Evolutionary conservation across 1,140 invertebrate species (phyloP).

Genomic region (Ostrea edulis): DNA sequence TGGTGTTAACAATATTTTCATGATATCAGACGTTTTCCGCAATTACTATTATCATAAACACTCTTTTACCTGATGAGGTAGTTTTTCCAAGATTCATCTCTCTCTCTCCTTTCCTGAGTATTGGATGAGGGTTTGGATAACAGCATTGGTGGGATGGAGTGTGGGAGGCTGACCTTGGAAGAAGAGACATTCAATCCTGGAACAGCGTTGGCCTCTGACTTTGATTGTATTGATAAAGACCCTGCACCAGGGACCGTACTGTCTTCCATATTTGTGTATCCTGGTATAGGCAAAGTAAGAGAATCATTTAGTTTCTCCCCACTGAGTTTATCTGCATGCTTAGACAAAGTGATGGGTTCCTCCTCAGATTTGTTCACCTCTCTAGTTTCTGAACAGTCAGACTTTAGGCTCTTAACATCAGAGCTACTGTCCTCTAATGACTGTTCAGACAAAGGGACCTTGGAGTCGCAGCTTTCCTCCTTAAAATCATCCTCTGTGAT

Average conservation of each 20-base stretch:
- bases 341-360: neutral
- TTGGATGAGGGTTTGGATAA: conserved; percentile 26
- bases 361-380: conserved; percentile 17
- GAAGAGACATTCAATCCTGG: conserved; percentile 14
- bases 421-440: conserved; percentile 50
- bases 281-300: conserved; percentile 67
- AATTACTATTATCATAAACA: too few species aligned
- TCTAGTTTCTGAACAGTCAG: conserved; percentile 26
- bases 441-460: conserved; percentile 34
- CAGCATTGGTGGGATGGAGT: conserved; percentile 38
- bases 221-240: neutral
- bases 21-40: too few species aligned
- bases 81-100: conserved; percentile 84
- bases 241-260: neutral
- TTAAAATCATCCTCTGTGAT: conserved; percentile 49
- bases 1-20: too few species aligned
- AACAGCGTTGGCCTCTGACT: neutral
- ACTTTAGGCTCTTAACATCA: conserved; percentile 48
- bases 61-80: conserved; percentile 80
- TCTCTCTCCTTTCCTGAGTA: conserved; percentile 65
- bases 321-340: conserved; percentile 38
- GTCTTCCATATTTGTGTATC: neutral
- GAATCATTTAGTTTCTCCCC: conserved; percentile 67
- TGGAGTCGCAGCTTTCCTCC: conserved; percentile 59
- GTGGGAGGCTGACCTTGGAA: neutral